Evolutionary conservation across 2,113 vertebrate genomes (phyloP), one percentile per base, ranked within the genome.

Genomic region (Malurus alboscapulatus): DNA sequence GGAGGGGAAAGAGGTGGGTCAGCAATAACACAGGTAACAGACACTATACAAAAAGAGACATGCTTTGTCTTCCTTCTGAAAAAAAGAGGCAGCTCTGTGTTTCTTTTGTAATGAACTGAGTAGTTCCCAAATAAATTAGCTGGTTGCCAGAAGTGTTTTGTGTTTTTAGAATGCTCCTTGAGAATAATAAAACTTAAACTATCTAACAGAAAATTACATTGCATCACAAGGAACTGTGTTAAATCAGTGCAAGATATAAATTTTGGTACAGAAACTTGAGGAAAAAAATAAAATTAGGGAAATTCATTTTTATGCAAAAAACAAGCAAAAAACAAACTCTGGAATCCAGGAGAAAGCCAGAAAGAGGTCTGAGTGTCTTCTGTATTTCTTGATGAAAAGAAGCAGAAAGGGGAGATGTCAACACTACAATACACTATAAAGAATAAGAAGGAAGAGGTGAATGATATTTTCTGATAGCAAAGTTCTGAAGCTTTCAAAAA

Each of bases 261-360:
- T 50, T 58, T 4, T 17, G 22, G 11, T 54, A 27, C 38, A 84
- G 29, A 84, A 84, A 8, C 8, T 38, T 38, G 1, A 3, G 12
- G 1, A 25, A 13, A 19, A 62, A 24, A 9, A 21, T 3, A 44
- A 84, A 83, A 51, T 21, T 0, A n/a, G 3, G 6, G 7, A 57
- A 53, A 71, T 53, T 36, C 6, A 17, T 32, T 76, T 73, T 20
- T 45, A 36, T 1, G 3, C 10, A 74, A 71, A 29, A 12, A 62
- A n/a, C 10, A 75, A 74, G 6, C 1, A 6, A 75, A 74, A 88
- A 67, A 16, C 3, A 72, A 32, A 12, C 4, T 81, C 40, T 87
- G 51, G 42, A 66, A 73, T 45, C 17, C 14, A 50, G 17, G 7
- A 84, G 40, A 82, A 89, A 22, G 9, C 20, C 71, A 85, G 40